Conservation (phyloP, 2,888 invertebrate genomes). For the Aphidoletes aphidimyza region DNA sequence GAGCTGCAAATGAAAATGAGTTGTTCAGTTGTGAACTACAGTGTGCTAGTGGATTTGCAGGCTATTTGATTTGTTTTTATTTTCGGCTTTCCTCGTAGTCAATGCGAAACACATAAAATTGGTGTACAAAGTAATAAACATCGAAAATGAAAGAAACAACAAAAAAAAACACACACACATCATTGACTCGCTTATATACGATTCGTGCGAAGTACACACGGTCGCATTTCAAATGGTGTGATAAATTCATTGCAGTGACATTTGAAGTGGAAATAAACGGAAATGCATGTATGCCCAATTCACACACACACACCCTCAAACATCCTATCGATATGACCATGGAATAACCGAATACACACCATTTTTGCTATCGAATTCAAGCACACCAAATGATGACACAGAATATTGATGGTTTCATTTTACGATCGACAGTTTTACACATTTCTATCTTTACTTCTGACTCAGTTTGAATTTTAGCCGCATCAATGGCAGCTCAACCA, state of each 20-base stretch:
- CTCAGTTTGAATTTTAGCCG: conserved; percentile 17
- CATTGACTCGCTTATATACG: not conserved
- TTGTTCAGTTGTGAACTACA: no score
- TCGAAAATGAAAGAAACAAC: no score
- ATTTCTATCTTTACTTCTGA: not conserved
- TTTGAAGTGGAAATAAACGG: not conserved
- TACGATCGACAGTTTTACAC: not conserved
- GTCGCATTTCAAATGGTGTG: not conserved
- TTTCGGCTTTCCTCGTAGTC: no score
- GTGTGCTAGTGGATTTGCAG: no score
- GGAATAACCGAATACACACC: not conserved
- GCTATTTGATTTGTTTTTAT: not conserved
- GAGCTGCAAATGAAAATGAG: not conserved
- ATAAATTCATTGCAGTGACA: conserved; percentile 38
- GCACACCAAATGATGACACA: conserved; percentile 27
- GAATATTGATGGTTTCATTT: conserved; percentile 47
- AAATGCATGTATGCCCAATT: not conserved
- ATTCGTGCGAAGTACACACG: not conserved
- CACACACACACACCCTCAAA: no score
- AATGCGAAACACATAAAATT: no score
- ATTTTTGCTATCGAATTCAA: not conserved
- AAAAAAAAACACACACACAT: no score
- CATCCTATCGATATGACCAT: no score
- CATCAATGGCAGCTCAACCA: not conserved
- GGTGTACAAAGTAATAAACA: conserved; percentile 50